These are phyloP conservation scores for Empidonax traillii DNA, from an alignment of 2,113 vertebrate species.

Conservation along the genomic window DNA sequence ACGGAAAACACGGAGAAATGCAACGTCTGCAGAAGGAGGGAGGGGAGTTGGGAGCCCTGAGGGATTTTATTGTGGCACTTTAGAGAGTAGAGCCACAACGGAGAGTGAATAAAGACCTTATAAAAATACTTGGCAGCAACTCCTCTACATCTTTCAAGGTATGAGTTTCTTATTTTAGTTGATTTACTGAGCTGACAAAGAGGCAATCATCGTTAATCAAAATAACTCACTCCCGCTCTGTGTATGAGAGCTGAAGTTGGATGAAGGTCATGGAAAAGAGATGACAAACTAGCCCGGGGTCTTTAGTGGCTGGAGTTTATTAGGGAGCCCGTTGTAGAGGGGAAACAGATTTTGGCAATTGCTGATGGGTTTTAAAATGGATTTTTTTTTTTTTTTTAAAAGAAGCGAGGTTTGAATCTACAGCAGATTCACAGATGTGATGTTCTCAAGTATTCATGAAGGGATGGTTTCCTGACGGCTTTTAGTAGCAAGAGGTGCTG, in stretches of 20 bases:
- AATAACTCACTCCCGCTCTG: conserved; percentile 56
- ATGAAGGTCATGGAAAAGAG: conserved; percentile 64
- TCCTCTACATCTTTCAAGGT: conserved; percentile 63
- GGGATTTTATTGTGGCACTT: conserved; percentile 6
- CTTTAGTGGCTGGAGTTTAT: background rate
- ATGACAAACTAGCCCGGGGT: conserved; percentile 24
- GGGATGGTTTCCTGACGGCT: background rate
- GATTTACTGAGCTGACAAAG: conserved; percentile 61
- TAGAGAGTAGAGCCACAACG: background rate
- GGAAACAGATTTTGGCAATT: conserved; percentile 12
- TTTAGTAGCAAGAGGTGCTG: background rate
- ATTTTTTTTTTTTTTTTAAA: background rate
- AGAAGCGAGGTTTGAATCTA: background rate
- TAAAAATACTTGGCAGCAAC: conserved; percentile 45
- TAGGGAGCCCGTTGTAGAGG: background rate
- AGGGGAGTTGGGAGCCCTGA: background rate
- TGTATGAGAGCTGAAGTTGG: conserved; percentile 43
- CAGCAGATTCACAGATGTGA: background rate
- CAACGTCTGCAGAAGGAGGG: background rate
- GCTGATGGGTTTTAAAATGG: background rate
- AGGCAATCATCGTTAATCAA: conserved; percentile 69
- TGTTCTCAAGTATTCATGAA: background rate
- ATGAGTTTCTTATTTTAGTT: conserved; percentile 65
- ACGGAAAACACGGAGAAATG: background rate
- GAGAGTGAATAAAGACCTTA: conserved; percentile 30